Evolutionary conservation across 2,113 vertebrate genomes (phyloP).

Genomic region (Menidia beryllina): DNA sequence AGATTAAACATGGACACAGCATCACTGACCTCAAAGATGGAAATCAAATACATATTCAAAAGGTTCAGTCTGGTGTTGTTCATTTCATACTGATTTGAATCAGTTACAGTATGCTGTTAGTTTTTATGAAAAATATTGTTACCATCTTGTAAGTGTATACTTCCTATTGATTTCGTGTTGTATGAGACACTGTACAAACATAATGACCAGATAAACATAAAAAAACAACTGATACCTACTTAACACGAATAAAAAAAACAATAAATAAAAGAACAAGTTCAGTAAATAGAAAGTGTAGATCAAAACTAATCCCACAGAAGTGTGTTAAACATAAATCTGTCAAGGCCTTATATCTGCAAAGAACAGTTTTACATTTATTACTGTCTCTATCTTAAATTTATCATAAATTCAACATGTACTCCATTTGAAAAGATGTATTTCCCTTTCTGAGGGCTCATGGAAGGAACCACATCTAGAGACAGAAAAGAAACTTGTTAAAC

Average conservation of each 20-base stretch:
- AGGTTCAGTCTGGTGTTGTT: not conserved
- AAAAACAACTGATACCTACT: not conserved
- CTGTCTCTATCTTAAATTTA: too few species aligned
- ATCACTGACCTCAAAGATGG: not conserved
- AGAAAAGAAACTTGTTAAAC: too few species aligned
- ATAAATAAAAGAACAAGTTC: not conserved
- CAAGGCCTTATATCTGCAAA: too few species aligned
- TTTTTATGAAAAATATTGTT: not conserved
- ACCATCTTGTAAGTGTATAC: not conserved
- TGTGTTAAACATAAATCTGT: too few species aligned
- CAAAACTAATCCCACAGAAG: too few species aligned
- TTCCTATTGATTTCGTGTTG: not conserved
- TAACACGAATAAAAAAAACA: not conserved
- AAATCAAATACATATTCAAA: not conserved
- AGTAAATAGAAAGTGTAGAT: too few species aligned
- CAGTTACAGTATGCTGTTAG: not conserved
- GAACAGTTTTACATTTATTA: too few species aligned
- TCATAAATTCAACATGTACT: too few species aligned
- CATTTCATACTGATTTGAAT: too few species aligned
- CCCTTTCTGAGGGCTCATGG: too few species aligned
- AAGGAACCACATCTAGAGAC: too few species aligned
- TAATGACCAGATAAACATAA: not conserved
- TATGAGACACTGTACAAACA: not conserved
- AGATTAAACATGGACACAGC: constrained; percentile 24
- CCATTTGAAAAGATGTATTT: too few species aligned